phyloP scores from a whole-genome alignment of 2,888 invertebrate genomes.

The Tinea pellionella region DNA sequence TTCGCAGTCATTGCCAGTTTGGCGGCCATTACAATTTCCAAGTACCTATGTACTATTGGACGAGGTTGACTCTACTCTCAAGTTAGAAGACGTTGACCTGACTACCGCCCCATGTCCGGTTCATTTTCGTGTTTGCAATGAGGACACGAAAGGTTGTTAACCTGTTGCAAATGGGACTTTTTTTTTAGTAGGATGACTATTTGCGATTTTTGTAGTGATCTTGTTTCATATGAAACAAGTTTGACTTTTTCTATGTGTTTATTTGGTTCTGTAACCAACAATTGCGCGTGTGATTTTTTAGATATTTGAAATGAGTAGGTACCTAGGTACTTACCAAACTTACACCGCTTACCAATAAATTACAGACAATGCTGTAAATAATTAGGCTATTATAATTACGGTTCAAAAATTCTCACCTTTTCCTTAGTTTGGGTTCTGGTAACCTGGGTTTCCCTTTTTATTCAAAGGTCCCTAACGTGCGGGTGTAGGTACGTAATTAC shows the following conservation, averaged over 20 bases:
- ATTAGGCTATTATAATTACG: too few species aligned
- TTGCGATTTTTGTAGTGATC: not conserved
- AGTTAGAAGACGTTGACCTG: slow-evolving; percentile 5
- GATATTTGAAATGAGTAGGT: too few species aligned
- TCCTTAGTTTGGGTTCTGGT: slow-evolving; percentile 17
- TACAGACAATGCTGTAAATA: too few species aligned
- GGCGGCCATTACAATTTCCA: not conserved
- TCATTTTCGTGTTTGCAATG: slow-evolving; percentile 1
- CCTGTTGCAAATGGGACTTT: not conserved
- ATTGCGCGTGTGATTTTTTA: too few species aligned
- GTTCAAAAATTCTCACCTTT: too few species aligned
- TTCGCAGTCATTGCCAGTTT: not conserved
- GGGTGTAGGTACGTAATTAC: slow-evolving; percentile 17
- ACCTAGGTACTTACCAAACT: too few species aligned
- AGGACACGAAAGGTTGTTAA: slow-evolving; percentile 2
- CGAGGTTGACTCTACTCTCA: not conserved
- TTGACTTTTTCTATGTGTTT: too few species aligned
- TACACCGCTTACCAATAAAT: too few species aligned
- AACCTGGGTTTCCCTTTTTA: slow-evolving; percentile 16
- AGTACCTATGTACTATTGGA: not conserved
- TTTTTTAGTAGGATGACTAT: not conserved
- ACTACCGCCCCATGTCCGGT: not conserved
- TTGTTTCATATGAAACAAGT: too few species aligned
- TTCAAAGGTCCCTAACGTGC: slow-evolving; percentile 13
- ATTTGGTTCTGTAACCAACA: too few species aligned